These are phyloP conservation scores for Nomia melanderi DNA, from an alignment of 1,140 invertebrate genomes.

Conservation along the genomic window DNA sequence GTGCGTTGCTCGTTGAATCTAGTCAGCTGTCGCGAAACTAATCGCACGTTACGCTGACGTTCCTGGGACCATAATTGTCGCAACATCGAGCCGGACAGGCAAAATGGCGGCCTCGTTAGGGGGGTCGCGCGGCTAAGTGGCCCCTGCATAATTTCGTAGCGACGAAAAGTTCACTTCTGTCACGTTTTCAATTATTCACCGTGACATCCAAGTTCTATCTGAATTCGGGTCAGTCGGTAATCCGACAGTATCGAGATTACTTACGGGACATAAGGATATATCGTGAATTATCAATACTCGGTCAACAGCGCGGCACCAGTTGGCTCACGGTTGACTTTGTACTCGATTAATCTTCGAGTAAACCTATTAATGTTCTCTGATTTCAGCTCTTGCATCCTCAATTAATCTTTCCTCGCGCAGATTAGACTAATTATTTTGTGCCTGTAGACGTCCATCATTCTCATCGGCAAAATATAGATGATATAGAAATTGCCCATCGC, in stretches of 20 bases:
- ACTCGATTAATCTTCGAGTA: not conserved
- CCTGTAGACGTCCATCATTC: too few relatives aligned
- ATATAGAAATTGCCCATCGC: too few relatives aligned
- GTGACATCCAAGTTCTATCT: not conserved
- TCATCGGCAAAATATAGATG: too few relatives aligned
- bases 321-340: not conserved
- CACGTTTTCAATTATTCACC: constrained; percentile 17
- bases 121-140: not conserved
- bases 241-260: constrained; percentile 10
- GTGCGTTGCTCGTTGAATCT: too few relatives aligned
- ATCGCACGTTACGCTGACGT: not conserved
- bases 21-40: not conserved
- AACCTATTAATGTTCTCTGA: not conserved
- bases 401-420: too few relatives aligned
- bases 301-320: not conserved
- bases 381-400: too few relatives aligned
- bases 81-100: not conserved
- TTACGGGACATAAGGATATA: constrained; percentile 6
- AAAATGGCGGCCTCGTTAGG: not conserved
- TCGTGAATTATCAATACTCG: not conserved
- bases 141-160: not conserved
- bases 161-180: constrained; percentile 9
- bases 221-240: constrained; percentile 22
- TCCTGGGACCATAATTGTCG: not conserved
- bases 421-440: too few relatives aligned